Percentiles rank a stretch among this genome's conserved stretches.
Evolutionary conservation across 1,140 invertebrate species (phyloP).

Genomic region (Drosophila quadrilineata): DNA sequence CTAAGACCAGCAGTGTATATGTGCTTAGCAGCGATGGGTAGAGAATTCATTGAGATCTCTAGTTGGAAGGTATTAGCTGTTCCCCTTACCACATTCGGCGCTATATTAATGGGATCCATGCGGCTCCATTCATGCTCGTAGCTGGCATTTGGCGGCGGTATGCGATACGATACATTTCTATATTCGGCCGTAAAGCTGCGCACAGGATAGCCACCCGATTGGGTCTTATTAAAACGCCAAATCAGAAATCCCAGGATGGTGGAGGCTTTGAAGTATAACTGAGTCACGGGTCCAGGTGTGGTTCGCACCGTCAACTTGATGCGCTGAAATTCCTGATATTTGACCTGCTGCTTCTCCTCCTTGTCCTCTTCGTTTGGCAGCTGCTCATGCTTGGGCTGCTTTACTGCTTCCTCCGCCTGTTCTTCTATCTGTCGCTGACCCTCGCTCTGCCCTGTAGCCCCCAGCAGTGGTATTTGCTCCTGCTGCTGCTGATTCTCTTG

Average conservation of each 20-base stretch:
- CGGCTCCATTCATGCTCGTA: slow-evolving; percentile 73
- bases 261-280: slow-evolving; percentile 77
- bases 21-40: too few relatives aligned
- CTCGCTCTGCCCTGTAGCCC: neutral
- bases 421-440: neutral
- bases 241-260: slow-evolving; percentile 79
- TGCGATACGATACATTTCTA: slow-evolving; percentile 63
- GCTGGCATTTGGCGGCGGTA: slow-evolving; percentile 55
- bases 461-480: neutral
- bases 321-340: slow-evolving; percentile 63
- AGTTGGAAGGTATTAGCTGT: too few relatives aligned
- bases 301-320: slow-evolving; percentile 67
- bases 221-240: slow-evolving; percentile 77
- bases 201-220: slow-evolving; percentile 76
- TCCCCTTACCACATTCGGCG: slow-evolving; percentile 79
- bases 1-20: too few relatives aligned
- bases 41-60: too few relatives aligned
- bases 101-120: slow-evolving; percentile 80
- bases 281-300: slow-evolving; percentile 71
- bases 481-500: neutral
- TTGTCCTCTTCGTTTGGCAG: neutral
- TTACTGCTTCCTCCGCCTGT: slow-evolving; percentile 15
- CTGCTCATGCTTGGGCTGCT: slow-evolving; percentile 9
- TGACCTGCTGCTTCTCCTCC: slow-evolving; percentile 38
- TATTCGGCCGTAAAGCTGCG: slow-evolving; percentile 80